Evolutionary conservation across 2,888 invertebrate species (phyloP).

Genomic region (Folsomia candida): DNA sequence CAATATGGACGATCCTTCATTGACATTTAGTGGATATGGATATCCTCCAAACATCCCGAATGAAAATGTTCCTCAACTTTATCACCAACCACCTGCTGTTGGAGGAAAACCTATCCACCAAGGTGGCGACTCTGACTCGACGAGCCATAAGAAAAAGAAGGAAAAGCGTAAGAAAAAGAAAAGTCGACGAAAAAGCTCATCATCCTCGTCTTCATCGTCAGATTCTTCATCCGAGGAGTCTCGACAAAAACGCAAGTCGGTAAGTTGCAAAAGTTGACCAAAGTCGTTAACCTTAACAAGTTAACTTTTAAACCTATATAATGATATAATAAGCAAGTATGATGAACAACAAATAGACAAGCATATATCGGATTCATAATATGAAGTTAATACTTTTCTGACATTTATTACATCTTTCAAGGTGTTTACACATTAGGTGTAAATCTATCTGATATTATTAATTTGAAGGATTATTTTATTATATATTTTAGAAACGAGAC

Average conservation of each 20-base stretch:
- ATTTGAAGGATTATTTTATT: no score
- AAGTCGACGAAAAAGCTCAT: slow-evolving; percentile 42
- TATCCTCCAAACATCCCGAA: slow-evolving; percentile 2
- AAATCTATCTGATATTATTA: no score
- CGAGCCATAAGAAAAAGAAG: slow-evolving; percentile 40
- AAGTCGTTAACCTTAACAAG: background rate
- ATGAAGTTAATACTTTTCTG: slow-evolving; percentile 7
- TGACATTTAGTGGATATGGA: slow-evolving; percentile 11
- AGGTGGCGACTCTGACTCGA: background rate
- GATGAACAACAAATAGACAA: background rate
- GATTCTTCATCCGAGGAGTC: slow-evolving; percentile 32
- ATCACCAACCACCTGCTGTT: slow-evolving; percentile 4
- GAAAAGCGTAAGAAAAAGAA: slow-evolving; percentile 46
- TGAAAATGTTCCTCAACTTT: background rate
- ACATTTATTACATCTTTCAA: background rate
- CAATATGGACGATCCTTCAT: slow-evolving; percentile 8
- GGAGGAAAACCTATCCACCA: background rate
- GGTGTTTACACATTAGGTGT: no score
- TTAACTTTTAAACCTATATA: background rate
- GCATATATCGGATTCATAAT: slow-evolving; percentile 15
- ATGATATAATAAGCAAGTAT: no score
- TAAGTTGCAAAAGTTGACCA: slow-evolving; percentile 12
- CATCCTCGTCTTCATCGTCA: slow-evolving; percentile 47
- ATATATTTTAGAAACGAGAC: slow-evolving; percentile 27
- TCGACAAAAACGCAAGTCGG: slow-evolving; percentile 35